Percentiles rank a stretch among this genome's conserved stretches.
Conservation (phyloP, 2,888 invertebrate species). For the Nemotelus nigrinus region DNA sequence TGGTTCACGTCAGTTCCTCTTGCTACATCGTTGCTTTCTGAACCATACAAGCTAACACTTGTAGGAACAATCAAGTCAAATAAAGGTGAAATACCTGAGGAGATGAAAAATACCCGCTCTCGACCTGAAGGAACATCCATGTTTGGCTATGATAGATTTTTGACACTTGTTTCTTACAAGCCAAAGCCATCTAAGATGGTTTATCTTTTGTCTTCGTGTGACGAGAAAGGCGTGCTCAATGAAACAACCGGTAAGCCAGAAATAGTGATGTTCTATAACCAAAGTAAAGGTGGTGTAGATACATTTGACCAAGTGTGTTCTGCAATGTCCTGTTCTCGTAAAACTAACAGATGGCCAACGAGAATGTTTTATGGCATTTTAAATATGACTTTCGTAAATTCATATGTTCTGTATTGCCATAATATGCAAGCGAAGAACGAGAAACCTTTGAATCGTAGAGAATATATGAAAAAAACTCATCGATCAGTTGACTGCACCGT, state of each 20-base stretch:
- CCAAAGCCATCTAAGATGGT: conserved; percentile 48
- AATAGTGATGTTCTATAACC: conserved; percentile 48
- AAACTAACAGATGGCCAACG: conserved; percentile 54
- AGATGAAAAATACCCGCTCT: conserved; percentile 42
- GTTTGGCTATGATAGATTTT: conserved; percentile 39
- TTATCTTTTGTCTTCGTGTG: conserved; percentile 49
- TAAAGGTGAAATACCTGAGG: conserved; percentile 38
- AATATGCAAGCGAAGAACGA: conserved; percentile 41
- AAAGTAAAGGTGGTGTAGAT: conserved; percentile 54
- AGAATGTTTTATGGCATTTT: conserved; percentile 48
- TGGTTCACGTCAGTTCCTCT: conserved; percentile 46
- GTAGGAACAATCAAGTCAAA: conserved; percentile 25
- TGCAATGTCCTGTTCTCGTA: conserved; percentile 46
- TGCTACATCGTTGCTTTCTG: conserved; percentile 44
- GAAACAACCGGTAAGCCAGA: conserved; percentile 44
- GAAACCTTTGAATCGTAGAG: conserved; percentile 46
- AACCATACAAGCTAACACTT: conserved; percentile 42
- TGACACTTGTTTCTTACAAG: conserved; percentile 42
- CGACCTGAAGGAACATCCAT: conserved; percentile 47
- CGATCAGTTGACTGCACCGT: too few species aligned
- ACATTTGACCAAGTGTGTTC: conserved; percentile 52
- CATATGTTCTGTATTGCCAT: conserved; percentile 43
- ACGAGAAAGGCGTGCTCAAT: conserved; percentile 45
- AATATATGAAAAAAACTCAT: conserved; percentile 36
- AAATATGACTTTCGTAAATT: conserved; percentile 53